Base-by-base conservation (phyloP, 2,113 vertebrate genomes). In the Anhinga anhinga region DNA sequence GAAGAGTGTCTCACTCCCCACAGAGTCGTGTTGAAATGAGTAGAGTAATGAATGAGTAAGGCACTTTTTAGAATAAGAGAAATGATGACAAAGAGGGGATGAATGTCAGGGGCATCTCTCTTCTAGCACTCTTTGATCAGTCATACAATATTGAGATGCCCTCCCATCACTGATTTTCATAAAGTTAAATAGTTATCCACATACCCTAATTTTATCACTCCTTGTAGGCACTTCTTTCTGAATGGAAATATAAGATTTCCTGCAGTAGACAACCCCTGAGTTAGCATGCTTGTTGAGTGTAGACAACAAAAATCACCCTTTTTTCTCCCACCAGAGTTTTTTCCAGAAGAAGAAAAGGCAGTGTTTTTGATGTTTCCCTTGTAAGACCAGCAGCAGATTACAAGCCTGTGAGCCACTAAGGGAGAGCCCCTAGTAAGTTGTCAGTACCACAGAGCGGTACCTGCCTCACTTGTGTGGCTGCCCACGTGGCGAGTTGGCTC, bases 21-120 rank as follows among this genome's bases (percentile, higher is more conserved):
- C 21, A 27, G 70, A 74, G 49, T 36, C 3, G 0, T 32, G 55
- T 65, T 70, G 65, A 66, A 84, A 74, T 66, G 15, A 78, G 9
- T 0, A 32, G 32, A 42, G 15, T 8, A 71, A 34, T 56, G n/a
- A 32, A 32, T 0, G 3, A 66, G 15, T 36, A 8, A 58, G 38
- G 34, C 16, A 45, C 21, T 62, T 81, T 5, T 13, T 66, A 85
- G 42, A 66, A 17, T 11, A 47, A 87, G 18, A 84, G 38, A 82
- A 85, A 66, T 44, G n/a, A 82, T 9, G 34, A n/a, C 23, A 45
- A 27, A 73, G 26, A 49, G 15, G 5, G 10, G 21, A 36, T 34
- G 30, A 56, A 29, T 77, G 56, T 29, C 5, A 13, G 11, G 32
- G 5, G 12, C 29, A n/a, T 40, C 8, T 63, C 42, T 47, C 56